Conservation (phyloP, 2,888 invertebrate genomes). For the Calameuta filiformis region DNA sequence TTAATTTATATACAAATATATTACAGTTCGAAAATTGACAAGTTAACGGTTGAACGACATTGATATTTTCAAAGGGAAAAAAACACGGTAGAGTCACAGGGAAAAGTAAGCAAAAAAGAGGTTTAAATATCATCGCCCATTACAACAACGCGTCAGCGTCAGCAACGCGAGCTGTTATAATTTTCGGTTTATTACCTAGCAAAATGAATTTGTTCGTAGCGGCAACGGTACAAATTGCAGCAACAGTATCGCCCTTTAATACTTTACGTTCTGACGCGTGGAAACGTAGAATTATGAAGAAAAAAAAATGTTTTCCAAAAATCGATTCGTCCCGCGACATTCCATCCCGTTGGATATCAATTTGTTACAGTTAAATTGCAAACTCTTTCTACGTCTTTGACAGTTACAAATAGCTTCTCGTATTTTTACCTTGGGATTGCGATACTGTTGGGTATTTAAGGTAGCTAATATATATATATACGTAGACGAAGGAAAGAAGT, state of each 20-base stretch:
- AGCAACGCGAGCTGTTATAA: conserved; percentile 27
- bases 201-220: conserved; percentile 34
- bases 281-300: not conserved
- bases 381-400: not conserved
- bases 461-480: not conserved
- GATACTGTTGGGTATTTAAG: not conserved
- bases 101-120: not conserved
- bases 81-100: not conserved
- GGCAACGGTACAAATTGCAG: not conserved
- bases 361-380: not conserved
- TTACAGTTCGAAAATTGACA: not conserved
- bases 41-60: not conserved
- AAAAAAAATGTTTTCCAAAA: not conserved
- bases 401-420: not conserved
- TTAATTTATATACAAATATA: not conserved
- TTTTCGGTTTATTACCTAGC: conserved; percentile 34
- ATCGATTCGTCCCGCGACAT: not conserved
- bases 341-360: not conserved
- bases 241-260: not conserved
- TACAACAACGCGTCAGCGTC: conserved; percentile 23
- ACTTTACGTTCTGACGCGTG: not conserved
- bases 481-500: not conserved
- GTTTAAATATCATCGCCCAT: conserved; percentile 16
- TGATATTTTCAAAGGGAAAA: not conserved
- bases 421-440: not conserved